Base-by-base conservation (phyloP, 2,113 vertebrate genomes). In the Pygoscelis adeliae region DNA sequence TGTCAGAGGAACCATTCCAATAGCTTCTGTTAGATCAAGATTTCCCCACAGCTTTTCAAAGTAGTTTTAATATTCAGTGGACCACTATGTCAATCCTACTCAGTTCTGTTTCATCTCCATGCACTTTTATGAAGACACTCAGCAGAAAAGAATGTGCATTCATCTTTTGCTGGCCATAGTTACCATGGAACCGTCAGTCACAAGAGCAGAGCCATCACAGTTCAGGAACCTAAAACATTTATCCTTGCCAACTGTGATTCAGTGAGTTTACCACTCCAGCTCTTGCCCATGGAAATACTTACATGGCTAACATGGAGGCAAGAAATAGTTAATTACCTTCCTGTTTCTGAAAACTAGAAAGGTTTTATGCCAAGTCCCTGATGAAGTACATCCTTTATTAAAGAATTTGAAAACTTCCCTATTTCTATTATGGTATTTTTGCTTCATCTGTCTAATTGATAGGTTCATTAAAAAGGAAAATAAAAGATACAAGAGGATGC, bases 401-500 rank as follows among this genome's bases (percentile, higher is more conserved):
- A 90, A 90, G 88, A 90, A 79, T 95, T 63, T 71, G 30, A 92
- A 93, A 92, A 78, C 23, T 40, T 74, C 1, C 5, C 29, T 87
- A n/a, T 83, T 94, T 93, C 71, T 88, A 42, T 87, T 71, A 71
- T 50, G 52, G 26, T 85, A 34, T n/a, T 94, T 96, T 96, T 95
- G 34, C 30, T 87, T 95, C 56, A 87, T 90, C 86, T 89, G 52
- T 52, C 61, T 97, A 95, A 95, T 96, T 95, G 86, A 78, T 78
- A 69, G 30, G 36, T 90, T 96, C 63, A 76, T 96, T 97, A 92
- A 49, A 89, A 92, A 71, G 8, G 21, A 53, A 90, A 92, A 92
- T 17, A 92, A 89, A 90, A 93, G 59, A 61, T 84, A 34, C 38
- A 74, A 61, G 34, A 66, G 26, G 36, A 76, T 84, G 63, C 63